phyloP scores from a whole-genome alignment of 2,888 invertebrate species.

The Drosophila meridionalis region DNA sequence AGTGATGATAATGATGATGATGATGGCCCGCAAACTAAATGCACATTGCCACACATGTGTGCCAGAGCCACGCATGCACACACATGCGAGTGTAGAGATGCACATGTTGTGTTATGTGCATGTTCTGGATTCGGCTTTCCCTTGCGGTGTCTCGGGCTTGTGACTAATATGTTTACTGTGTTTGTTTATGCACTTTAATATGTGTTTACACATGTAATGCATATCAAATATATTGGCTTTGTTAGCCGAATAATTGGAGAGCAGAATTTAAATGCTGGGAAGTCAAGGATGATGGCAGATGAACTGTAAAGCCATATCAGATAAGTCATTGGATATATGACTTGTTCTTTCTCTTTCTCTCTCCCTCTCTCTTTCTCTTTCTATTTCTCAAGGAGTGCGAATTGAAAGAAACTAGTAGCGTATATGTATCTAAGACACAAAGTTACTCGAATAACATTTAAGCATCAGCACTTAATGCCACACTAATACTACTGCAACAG shows the following conservation, averaged over 20 bases:
- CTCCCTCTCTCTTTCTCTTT: no score
- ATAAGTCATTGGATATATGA: no score
- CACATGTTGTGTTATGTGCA: neutral
- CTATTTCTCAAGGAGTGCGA: no score
- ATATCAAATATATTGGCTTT: neutral
- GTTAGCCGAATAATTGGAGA: neutral
- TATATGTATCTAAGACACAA: no score
- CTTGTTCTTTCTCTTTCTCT: no score
- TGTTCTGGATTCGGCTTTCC: slow-evolving; percentile 29
- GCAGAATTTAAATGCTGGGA: neutral
- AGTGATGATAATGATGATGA: neutral
- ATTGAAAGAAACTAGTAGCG: no score
- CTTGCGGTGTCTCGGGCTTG: slow-evolving; percentile 7
- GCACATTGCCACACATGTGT: neutral
- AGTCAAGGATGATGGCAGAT: neutral
- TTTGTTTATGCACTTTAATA: neutral
- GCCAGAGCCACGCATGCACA: slow-evolving; percentile 1
- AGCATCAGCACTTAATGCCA: no score
- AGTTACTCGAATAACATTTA: no score
- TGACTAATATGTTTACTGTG: slow-evolving; percentile 12
- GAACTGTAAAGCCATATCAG: neutral
- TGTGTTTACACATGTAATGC: slow-evolving; percentile 5
- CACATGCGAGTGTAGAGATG: neutral
- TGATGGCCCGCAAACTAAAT: slow-evolving; percentile 18
- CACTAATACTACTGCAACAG: no score